These are phyloP conservation scores for Drosophila willistoni DNA, from an alignment of 1,140 invertebrate species.

Conservation along the genomic window DNA sequence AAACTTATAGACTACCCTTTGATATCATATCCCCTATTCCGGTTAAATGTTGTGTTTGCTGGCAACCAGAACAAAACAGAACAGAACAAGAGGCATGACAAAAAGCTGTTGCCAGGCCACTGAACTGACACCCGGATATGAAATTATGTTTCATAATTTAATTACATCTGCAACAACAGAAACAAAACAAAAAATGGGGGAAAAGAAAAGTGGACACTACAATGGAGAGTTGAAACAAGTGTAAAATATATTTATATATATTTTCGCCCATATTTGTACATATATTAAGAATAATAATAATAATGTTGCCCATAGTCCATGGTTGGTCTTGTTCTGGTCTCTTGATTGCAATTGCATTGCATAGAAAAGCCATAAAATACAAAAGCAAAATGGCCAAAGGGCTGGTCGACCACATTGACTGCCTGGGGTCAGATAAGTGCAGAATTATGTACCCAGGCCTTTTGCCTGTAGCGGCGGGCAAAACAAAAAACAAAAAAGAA, in stretches of 20 bases:
- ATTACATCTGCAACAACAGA: slow-evolving; percentile 46
- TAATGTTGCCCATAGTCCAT: background rate
- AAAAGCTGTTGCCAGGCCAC: slow-evolving; percentile 32
- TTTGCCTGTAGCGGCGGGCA: slow-evolving; percentile 9
- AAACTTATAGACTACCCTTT: background rate
- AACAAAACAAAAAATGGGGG: background rate
- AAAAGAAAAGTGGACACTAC: background rate
- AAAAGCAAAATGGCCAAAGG: slow-evolving; percentile 50
- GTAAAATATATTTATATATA: background rate
- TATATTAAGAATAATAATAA: slow-evolving; percentile 10
- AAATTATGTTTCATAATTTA: slow-evolving; percentile 69
- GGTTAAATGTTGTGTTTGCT: background rate
- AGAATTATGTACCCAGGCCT: slow-evolving; percentile 63
- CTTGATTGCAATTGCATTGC: slow-evolving; percentile 63
- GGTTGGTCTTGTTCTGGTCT: slow-evolving; percentile 13
- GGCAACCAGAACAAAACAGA: background rate
- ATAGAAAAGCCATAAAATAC: slow-evolving; percentile 74
- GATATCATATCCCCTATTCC: slow-evolving; percentile 4
- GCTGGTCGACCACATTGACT: slow-evolving; percentile 9
- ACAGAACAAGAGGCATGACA: slow-evolving; percentile 17
- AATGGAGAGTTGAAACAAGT: no score
- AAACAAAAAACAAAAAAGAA: slow-evolving; percentile 30
- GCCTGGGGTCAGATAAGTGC: slow-evolving; percentile 74
- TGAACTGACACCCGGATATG: slow-evolving; percentile 31
- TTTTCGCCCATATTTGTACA: background rate